phyloP scores from a whole-genome alignment of 2,888 invertebrate genomes.

The Gibbula magus region DNA sequence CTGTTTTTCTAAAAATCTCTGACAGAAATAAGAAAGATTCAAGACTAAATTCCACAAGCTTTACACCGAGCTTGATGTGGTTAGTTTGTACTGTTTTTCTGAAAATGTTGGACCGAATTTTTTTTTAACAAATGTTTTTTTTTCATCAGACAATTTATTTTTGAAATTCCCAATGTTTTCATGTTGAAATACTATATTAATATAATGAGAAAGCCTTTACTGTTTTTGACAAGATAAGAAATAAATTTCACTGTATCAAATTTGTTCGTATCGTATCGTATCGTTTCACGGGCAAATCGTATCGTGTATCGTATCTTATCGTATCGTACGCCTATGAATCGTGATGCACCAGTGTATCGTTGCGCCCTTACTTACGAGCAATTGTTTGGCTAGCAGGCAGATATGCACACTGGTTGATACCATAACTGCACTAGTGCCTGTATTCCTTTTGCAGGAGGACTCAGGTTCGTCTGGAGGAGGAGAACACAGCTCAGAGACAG shows the following conservation, averaged over 20 bases:
- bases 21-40: constrained; percentile 71
- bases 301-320: too few species aligned
- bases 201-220: too few species aligned
- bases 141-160: too few species aligned
- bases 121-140: background rate
- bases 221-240: too few species aligned
- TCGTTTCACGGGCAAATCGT: too few species aligned
- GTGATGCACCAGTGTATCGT: too few species aligned
- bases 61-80: constrained; percentile 61
- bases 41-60: constrained; percentile 69
- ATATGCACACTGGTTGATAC: background rate
- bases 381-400: background rate
- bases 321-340: background rate
- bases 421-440: background rate
- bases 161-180: too few species aligned
- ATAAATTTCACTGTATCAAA: too few species aligned
- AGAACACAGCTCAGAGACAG: constrained; percentile 56
- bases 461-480: constrained; percentile 60
- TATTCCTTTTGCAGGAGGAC: constrained; percentile 55
- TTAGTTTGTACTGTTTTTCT: background rate
- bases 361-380: background rate
- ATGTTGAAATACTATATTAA: too few species aligned
- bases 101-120: background rate
- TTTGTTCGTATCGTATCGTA: too few species aligned
- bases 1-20: constrained; percentile 56